phyloP scores from a whole-genome alignment of 2,888 invertebrate genomes.

The Eupithecia centaureata region DNA sequence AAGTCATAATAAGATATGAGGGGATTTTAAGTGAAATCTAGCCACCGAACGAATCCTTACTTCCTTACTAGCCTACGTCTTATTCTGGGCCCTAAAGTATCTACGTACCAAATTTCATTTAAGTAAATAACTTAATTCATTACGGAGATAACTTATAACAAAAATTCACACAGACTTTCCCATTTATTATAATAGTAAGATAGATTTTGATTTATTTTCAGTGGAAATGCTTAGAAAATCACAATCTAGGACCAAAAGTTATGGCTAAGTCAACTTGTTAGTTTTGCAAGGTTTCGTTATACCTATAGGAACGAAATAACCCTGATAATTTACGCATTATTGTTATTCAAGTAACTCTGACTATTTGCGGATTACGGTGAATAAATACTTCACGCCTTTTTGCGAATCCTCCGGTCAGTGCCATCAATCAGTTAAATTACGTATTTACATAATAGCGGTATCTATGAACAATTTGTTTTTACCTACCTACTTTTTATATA shows the following conservation, averaged over 20 bases:
- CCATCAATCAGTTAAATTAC: slow-evolving; percentile 18
- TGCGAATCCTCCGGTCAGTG: slow-evolving; percentile 8
- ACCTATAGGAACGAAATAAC: neutral
- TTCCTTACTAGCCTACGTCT: no score
- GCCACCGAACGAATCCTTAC: no score
- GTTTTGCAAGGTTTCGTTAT: no score
- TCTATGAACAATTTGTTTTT: neutral
- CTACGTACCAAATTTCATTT: no score
- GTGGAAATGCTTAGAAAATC: neutral
- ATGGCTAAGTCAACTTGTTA: neutral
- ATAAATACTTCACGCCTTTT: slow-evolving; percentile 10
- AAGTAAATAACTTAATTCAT: no score
- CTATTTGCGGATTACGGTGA: slow-evolving; percentile 21
- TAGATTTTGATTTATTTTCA: no score
- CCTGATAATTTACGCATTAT: neutral
- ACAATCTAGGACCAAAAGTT: neutral
- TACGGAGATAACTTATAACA: no score
- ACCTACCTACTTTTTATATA: neutral
- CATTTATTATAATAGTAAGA: no score
- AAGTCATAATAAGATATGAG: no score
- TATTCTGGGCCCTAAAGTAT: no score
- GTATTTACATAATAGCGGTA: slow-evolving; percentile 18
- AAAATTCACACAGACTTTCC: no score
- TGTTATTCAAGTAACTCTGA: neutral
- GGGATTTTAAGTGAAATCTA: no score